Base-by-base conservation (phyloP, 2,113 vertebrate genomes). In the Melospiza melodia region DNA sequence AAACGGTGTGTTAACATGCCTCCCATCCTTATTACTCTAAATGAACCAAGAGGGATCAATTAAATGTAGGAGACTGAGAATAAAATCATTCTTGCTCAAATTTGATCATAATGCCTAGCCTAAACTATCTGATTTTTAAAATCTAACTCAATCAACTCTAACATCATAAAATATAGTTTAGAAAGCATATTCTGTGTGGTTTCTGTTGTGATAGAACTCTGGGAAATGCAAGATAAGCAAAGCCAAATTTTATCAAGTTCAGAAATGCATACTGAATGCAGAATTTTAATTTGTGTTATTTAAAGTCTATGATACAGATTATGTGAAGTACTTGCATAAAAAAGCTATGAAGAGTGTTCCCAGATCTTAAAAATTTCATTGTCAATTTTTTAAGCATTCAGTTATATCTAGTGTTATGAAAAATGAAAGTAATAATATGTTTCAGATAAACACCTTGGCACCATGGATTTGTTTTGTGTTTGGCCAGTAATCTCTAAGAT, bases 391-490 rank as follows among this genome's bases (percentile, higher is more conserved):
- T 76, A 87, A 63, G 76, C 80, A 72, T 90, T 69, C 72, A 85
- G 0, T 69, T 94, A 57, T 83, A 7, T 37, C 37, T 48, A 51
- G 19, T 13, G 9, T 71, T 61, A 7, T 57, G 33, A 31, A 97
- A 95, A 97, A 95, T 88, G 2, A 89, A 85, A 96, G 31, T 80
- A 68, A 96, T 75, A 75, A 65, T 67, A n/a, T 79, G 68, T 97
- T 90, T 93, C 15, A 91, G 81, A 85, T 85, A 91, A 93, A 95
- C 83, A 51, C 58, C 22, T 68, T 92, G 93, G 33, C 65, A 78
- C 74, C 86, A 65, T 95, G 79, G 39, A 83, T 94, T 97, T 96
- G 62, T 90, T 96, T 92, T 57, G 67, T 84, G 59, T 95, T 94
- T 94, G 51, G 78, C 92, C 85, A 86, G 89, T 97, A 96, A 62